These are phyloP conservation scores for Cyanoramphus novaezelandiae DNA, from an alignment of 2,113 vertebrate genomes.

Conservation along the genomic window DNA sequence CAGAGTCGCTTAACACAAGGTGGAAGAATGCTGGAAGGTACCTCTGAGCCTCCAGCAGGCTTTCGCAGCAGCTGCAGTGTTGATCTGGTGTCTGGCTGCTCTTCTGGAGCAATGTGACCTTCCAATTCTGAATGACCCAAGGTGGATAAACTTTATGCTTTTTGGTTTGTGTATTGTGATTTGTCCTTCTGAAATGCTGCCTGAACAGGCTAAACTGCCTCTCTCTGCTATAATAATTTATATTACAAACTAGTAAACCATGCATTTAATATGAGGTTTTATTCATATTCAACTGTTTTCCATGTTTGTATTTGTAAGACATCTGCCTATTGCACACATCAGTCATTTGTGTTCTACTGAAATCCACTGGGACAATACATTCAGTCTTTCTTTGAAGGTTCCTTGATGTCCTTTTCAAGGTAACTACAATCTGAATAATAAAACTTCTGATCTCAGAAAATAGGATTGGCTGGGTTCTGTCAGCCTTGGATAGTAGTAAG, in stretches of 20 bases:
- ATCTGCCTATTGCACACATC: background rate
- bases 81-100: background rate
- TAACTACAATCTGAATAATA: background rate
- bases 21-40: background rate
- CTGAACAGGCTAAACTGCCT: background rate
- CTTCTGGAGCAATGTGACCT: background rate
- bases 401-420: background rate
- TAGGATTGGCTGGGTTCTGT: background rate
- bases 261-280: background rate
- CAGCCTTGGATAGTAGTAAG: background rate
- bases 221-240: background rate
- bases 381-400: background rate
- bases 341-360: rapidly evolving
- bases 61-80: background rate
- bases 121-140: background rate
- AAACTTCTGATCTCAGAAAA: background rate
- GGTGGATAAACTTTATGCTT: background rate
- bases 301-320: background rate
- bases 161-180: background rate
- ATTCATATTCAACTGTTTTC: background rate
- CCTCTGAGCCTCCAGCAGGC: background rate
- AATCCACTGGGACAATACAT: background rate
- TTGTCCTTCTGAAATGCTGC: background rate
- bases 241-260: background rate
- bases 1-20: background rate